These are phyloP conservation scores for Sphaeridia pumilis DNA, from an alignment of 2,888 invertebrate species.

Conservation along the genomic window DNA sequence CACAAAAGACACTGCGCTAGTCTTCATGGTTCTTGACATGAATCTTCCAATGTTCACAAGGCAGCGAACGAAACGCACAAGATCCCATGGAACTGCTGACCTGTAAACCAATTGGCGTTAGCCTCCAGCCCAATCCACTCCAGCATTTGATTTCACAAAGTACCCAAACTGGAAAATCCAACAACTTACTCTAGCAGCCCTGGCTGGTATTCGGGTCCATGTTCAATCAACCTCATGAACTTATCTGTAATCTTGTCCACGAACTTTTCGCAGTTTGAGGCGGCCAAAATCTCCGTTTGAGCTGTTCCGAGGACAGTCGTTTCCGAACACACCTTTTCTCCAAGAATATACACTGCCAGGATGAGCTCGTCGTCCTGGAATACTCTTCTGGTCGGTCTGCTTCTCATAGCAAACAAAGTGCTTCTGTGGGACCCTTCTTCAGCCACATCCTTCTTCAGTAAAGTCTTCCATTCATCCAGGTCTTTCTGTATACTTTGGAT, in stretches of 20 bases:
- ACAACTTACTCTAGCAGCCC: too few species aligned
- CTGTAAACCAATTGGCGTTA: too few species aligned
- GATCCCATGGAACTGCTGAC: constrained; percentile 10
- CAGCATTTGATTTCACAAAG: too few species aligned
- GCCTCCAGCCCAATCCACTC: too few species aligned
- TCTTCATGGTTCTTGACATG: constrained; percentile 10
- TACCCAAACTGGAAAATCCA: too few species aligned
- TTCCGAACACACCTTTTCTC: constrained; percentile 20
- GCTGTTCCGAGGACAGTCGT: constrained; percentile 10
- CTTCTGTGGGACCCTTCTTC: too few species aligned
- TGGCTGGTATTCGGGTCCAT: too few species aligned
- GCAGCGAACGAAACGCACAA: constrained; percentile 11
- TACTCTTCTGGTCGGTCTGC: neutral
- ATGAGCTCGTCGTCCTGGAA: constrained; percentile 16
- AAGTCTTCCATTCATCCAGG: constrained; percentile 19
- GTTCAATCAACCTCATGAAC: neutral
- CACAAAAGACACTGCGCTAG: constrained; percentile 12
- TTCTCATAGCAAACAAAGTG: constrained; percentile 2
- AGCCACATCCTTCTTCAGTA: constrained; percentile 14
- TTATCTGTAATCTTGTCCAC: constrained; percentile 9
- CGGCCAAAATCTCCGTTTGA: constrained; percentile 15
- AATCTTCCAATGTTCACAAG: constrained; percentile 10
- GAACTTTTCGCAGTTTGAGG: neutral
- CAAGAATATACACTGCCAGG: constrained; percentile 19
- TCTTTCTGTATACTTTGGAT: constrained; percentile 18